Percentiles rank a stretch among this genome's conserved stretches.
These are phyloP conservation scores for Pica pica DNA, from an alignment of 2,113 vertebrate species.

Conservation along the genomic window DNA sequence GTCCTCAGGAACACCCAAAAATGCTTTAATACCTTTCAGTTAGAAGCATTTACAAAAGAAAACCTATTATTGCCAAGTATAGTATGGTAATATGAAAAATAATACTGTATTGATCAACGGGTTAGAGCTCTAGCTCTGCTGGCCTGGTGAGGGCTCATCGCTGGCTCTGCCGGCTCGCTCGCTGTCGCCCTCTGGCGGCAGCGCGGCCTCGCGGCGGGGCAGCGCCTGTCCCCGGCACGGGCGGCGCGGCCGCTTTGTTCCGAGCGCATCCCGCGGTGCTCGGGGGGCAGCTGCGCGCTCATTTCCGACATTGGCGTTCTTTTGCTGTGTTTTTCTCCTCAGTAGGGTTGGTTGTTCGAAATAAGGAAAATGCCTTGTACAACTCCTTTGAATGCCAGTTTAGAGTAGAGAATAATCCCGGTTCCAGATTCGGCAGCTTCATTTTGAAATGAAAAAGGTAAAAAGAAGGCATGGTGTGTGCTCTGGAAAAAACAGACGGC, in stretches of 20 bases:
- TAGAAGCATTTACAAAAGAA: background rate
- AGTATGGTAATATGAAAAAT: background rate
- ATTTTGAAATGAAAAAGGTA: background rate
- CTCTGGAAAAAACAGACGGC: background rate
- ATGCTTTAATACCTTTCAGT: background rate
- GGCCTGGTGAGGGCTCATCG: background rate
- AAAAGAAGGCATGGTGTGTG: background rate
- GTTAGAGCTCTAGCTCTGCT: background rate
- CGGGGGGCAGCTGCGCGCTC: rapidly evolving
- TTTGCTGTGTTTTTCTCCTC: background rate
- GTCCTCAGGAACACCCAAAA: background rate
- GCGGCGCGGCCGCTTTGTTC: background rate
- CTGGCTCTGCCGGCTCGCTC: background rate
- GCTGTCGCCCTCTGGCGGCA: background rate
- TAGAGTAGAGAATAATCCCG: background rate
- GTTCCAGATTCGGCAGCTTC: background rate
- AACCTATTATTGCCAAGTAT: background rate
- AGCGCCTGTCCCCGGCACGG: background rate
- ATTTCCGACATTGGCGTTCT: background rate
- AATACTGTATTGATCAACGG: rapidly evolving
- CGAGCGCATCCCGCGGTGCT: background rate
- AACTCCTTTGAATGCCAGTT: background rate
- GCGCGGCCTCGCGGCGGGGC: background rate
- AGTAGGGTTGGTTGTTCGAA: background rate
- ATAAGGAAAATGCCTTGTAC: background rate